These are phyloP conservation scores for Herpetotheres cachinnans DNA, from an alignment of 2,113 vertebrate genomes.

Conservation along the genomic window DNA sequence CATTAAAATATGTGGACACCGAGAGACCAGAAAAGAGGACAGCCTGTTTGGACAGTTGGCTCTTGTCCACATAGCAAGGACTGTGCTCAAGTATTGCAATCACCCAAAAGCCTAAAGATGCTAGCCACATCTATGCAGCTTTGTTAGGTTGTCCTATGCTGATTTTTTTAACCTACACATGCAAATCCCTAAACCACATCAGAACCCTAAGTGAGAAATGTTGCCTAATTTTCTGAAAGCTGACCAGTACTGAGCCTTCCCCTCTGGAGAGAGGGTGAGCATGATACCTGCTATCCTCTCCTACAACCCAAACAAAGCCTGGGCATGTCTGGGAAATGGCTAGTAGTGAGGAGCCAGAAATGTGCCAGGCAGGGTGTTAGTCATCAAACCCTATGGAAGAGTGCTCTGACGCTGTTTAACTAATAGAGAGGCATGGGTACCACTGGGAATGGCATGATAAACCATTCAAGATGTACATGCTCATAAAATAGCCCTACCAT, in stretches of 20 bases:
- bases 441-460: background rate
- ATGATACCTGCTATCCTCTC: background rate
- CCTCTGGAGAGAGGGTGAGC: background rate
- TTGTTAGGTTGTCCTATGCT: background rate
- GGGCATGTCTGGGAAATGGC: background rate
- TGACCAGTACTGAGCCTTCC: background rate
- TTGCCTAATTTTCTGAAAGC: background rate
- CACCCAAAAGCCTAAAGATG: background rate
- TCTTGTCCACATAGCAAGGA: background rate
- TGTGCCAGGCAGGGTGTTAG: background rate
- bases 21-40: background rate
- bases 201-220: background rate
- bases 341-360: background rate
- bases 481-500: background rate
- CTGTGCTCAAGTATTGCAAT: background rate
- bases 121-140: background rate
- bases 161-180: background rate
- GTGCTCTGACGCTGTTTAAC: background rate
- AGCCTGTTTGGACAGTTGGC: background rate
- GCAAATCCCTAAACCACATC: background rate
- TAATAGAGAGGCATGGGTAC: background rate
- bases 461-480: background rate
- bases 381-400: background rate
- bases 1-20: background rate
- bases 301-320: background rate